A percentile compares a stretch with the other conserved stretches of the same genome.
phyloP scores from a whole-genome alignment of 2,797 vertebrate species.

The Neostethus bicornis region DNA sequence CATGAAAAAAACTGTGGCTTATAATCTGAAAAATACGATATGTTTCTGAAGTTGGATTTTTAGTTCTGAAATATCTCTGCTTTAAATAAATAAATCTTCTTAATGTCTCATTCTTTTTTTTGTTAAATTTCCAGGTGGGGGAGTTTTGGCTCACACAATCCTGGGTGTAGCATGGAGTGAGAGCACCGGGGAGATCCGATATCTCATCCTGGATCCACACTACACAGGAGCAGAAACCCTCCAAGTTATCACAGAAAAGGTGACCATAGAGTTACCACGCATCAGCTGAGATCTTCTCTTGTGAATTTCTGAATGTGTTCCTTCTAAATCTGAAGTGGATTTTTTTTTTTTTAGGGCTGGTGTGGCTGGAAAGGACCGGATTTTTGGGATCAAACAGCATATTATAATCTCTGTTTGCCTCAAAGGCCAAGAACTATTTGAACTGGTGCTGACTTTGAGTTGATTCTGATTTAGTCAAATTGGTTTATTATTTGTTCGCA shows the following conservation, averaged over 20 bases:
- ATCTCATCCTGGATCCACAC: conserved; percentile 95
- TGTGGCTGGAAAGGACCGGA: conserved; percentile 95
- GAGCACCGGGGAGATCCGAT: conserved; percentile 89
- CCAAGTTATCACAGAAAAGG: conserved; percentile 90
- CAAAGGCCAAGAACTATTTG: conserved; percentile 87
- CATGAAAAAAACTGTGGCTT: no score
- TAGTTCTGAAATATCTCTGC: no score
- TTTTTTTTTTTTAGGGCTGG: conserved; percentile 85
- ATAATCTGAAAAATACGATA: no score
- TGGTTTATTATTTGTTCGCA: no score
- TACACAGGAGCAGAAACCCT: conserved; percentile 95
- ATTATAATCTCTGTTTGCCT: conserved; percentile 97
- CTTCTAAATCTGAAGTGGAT: conserved; percentile 15
- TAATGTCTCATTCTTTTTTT: not conserved
- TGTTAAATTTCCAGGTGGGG: conserved; percentile 83
- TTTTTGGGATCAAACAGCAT: conserved; percentile 94
- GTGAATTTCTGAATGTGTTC: not conserved
- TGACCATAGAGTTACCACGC: conserved; percentile 51
- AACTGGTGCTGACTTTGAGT: conserved; percentile 34
- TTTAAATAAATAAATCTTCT: no score
- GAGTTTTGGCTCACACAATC: conserved; percentile 94
- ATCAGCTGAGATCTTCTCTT: not conserved
- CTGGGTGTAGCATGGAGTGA: conserved; percentile 95
- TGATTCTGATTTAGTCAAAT: not conserved
- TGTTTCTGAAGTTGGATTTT: no score